Conservation (phyloP, 1,140 invertebrate genomes). For the Gryllus bimaculatus region DNA sequence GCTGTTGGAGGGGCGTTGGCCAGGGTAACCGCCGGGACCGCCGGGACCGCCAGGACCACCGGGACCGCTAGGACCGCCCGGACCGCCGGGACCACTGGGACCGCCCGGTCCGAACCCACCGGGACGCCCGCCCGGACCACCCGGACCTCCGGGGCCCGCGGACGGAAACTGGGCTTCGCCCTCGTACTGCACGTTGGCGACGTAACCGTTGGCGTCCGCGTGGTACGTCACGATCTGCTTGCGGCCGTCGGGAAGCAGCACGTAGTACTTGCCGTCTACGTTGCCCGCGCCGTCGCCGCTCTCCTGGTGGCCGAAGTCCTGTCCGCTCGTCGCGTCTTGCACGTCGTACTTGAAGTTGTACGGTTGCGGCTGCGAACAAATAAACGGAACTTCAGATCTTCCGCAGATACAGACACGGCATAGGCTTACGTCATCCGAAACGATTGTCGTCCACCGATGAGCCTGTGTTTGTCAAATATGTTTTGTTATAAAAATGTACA, state of each 20-base stretch:
- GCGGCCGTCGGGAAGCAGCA: conserved; percentile 52
- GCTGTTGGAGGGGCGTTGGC: not conserved
- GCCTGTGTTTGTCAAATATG: too few relatives aligned
- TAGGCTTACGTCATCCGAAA: too few relatives aligned
- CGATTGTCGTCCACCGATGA: too few relatives aligned
- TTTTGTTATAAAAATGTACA: too few relatives aligned
- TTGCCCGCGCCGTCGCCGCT: conserved; percentile 65
- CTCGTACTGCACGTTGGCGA: conserved; percentile 71
- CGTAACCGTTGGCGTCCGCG: conserved; percentile 57
- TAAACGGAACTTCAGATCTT: not conserved
- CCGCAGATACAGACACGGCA: too few relatives aligned
- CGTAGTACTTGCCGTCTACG: conserved; percentile 55
- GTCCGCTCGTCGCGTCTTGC: conserved; percentile 59
- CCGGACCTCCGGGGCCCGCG: conserved; percentile 25
- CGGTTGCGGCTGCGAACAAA: not conserved
- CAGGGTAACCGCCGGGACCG: not conserved
- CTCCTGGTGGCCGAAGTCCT: conserved; percentile 67
- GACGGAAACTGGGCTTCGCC: conserved; percentile 42
- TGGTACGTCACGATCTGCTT: conserved; percentile 57
- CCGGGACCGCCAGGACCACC: too few relatives aligned
- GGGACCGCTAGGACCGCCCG: not conserved
- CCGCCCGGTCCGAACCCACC: not conserved
- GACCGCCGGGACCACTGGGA: conserved; percentile 26
- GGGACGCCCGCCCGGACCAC: conserved; percentile 1
- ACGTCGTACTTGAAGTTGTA: conserved; percentile 80